Conservation (phyloP, 1,140 invertebrate species). For the Kradibia gibbosae region DNA sequence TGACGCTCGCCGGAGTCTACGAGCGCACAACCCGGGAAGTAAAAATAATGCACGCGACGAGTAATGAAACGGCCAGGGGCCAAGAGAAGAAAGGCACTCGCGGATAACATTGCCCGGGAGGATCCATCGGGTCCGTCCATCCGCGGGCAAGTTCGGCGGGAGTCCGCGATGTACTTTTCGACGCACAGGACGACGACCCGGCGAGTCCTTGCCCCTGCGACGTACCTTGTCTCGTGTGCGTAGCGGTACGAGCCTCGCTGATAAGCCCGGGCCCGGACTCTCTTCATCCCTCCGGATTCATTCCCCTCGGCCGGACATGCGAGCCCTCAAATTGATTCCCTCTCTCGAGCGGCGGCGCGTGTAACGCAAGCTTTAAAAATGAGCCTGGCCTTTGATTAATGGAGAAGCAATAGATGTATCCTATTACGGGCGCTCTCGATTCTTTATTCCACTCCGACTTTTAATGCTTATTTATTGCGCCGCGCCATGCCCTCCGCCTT, state of each 20-base stretch:
- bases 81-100: not conserved
- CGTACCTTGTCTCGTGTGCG: too few relatives aligned
- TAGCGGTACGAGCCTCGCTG: not conserved
- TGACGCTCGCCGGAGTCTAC: constrained; percentile 33
- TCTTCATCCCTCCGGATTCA: not conserved
- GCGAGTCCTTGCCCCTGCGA: too few relatives aligned
- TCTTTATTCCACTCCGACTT: not conserved
- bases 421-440: not conserved
- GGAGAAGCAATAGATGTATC: not conserved
- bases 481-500: too few relatives aligned
- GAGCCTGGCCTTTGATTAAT: not conserved
- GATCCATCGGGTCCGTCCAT: constrained; percentile 57
- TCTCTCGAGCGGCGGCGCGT: not conserved
- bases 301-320: not conserved
- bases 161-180: not conserved
- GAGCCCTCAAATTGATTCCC: not conserved
- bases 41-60: constrained; percentile 54
- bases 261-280: not conserved
- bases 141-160: too few relatives aligned
- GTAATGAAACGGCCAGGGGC: constrained; percentile 57
- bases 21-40: not conserved
- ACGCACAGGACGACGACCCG: too few relatives aligned
- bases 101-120: constrained; percentile 62
- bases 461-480: not conserved
- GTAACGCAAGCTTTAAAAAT: not conserved